Conservation (phyloP, 92 coral and sea anemone genomes). For the Palythoa heliodiscus region DNA sequence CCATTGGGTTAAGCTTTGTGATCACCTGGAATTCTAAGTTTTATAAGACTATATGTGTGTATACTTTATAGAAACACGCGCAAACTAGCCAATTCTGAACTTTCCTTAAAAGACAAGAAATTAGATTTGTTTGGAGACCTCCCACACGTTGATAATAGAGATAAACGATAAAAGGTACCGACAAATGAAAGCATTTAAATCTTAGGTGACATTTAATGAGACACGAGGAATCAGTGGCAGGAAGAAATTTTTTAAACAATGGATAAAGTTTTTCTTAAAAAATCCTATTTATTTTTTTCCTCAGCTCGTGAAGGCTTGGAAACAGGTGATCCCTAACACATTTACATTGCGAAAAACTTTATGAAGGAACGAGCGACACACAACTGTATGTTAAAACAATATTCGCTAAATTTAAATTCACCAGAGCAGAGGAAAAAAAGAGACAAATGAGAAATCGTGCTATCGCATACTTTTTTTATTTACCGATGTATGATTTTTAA, state of each 20-base stretch:
- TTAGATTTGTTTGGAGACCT: not conserved
- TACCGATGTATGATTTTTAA: not conserved
- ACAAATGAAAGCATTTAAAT: not conserved
- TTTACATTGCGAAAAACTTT: not conserved
- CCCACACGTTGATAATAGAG: not conserved
- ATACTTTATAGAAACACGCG: not conserved
- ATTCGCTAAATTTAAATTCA: not conserved
- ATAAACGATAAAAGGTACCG: not conserved
- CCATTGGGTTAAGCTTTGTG: not conserved
- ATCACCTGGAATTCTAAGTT: not conserved
- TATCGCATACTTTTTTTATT: not conserved
- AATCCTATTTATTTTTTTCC: not conserved
- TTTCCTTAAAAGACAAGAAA: not conserved
- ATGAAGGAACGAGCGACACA: not conserved
- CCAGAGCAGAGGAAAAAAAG: not conserved
- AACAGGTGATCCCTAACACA: not conserved
- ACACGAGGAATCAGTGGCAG: not conserved
- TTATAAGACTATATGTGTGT: not conserved
- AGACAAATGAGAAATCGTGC: not conserved
- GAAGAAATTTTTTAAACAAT: not conserved
- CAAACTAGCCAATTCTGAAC: not conserved
- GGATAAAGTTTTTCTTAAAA: not conserved
- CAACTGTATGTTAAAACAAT: not conserved
- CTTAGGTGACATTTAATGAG: not conserved
- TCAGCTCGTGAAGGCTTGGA: not conserved